Evolutionary conservation across 2,888 invertebrate species (phyloP), one percentile per base, ranked within the genome.

Genomic region (Rotaria sp.): DNA sequence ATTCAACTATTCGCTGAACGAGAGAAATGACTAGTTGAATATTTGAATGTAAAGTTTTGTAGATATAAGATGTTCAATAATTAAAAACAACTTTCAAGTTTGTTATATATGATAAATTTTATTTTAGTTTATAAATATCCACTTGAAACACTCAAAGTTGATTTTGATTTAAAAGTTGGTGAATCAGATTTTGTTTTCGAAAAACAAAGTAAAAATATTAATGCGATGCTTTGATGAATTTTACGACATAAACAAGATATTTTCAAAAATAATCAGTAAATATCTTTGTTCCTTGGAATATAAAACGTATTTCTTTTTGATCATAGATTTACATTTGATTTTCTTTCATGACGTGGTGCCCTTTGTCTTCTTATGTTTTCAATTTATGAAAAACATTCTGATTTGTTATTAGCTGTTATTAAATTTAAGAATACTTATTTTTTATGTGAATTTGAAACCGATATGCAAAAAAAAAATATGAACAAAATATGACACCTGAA

Each of bases 291-390:
- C 21, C 21, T 21, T 52, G 50, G 15, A 18, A 15, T 2, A 50
- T 18, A 24, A 52, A 52, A n/a, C n/a, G n/a, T 21, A 52, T 18
- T 4, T 21, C 1, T 52, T 24, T 52, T 24, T 52, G 11, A 52
- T 52, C 7, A 3, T 35, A 67, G 67, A 45, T 48, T 86, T 52
- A 67, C 30, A 3, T 41, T 74, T 41, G 93, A 93, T 87, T 94
- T 95, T 90, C 93, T 94, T 84, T 94, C 94, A 88, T 94, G 93
- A 91, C 93, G 95, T 38, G 95, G 95, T 0, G 90, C 94, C 0
- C 90, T 95, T 89, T 94, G 94, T 15, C 92, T 92, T 87, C 89
- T 95, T 13, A 92, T 94, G 88, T 93, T 93, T 88, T 94, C 94
- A 0, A 94, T 94, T 0, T 95, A 94, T 90, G 94, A 94, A 89